Conservation (phyloP, 2,113 vertebrate genomes). For the Okapia johnstoni region DNA sequence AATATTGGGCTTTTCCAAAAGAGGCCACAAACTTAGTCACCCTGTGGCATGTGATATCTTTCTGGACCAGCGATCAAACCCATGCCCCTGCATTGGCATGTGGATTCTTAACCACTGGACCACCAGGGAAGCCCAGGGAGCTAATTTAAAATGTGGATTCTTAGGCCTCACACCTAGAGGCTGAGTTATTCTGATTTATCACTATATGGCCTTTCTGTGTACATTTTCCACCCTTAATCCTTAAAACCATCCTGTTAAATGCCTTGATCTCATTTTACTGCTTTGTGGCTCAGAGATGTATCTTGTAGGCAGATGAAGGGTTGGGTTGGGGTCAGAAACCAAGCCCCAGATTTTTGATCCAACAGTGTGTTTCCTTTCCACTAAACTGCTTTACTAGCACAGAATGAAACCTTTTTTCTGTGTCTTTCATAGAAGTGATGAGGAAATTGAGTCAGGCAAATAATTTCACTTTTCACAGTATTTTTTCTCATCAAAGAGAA, state of each 20-base stretch:
- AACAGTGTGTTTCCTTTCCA: accelerated
- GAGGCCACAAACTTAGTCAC: not conserved
- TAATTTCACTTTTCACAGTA: not conserved
- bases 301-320: not conserved
- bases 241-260: accelerated
- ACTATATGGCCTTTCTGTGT: not conserved
- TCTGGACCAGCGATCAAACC: not conserved
- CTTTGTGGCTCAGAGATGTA: not conserved
- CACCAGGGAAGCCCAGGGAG: not conserved
- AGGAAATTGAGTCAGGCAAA: not conserved
- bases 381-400: not conserved
- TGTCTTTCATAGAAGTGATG: not conserved
- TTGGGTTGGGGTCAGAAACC: not conserved
- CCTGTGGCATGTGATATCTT: not conserved
- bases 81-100: not conserved
- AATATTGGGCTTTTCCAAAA: accelerated
- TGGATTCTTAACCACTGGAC: not conserved
- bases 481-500: not conserved
- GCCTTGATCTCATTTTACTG: not conserved
- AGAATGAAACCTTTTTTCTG: not conserved
- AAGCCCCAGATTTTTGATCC: not conserved
- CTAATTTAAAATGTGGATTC: not conserved
- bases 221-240: accelerated
- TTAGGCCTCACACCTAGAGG: not conserved
- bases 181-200: not conserved